These are phyloP conservation scores for Uria lomvia DNA, from an alignment of 2,113 vertebrate species.

Conservation along the genomic window DNA sequence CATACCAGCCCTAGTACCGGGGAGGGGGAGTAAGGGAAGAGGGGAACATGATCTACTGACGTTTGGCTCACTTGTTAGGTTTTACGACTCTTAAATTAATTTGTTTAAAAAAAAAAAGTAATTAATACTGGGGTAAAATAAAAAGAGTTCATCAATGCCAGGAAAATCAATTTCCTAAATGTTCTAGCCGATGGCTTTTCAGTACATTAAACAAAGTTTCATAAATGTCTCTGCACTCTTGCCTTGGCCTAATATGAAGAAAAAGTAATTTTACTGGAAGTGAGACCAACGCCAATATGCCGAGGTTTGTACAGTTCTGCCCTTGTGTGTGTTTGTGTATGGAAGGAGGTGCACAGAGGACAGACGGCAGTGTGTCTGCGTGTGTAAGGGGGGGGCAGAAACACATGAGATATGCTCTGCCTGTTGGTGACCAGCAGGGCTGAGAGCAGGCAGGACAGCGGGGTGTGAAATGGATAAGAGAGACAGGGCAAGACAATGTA, in stretches of 20 bases:
- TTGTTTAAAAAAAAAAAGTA: constrained; percentile 82
- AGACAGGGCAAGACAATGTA: neutral
- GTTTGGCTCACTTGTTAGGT: constrained; percentile 84
- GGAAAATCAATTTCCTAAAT: constrained; percentile 91
- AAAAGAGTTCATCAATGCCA: constrained; percentile 89
- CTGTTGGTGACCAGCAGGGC: neutral
- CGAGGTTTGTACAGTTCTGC: neutral
- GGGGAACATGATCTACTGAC: constrained; percentile 77
- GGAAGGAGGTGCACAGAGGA: neutral
- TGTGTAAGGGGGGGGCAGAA: neutral
- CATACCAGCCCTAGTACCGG: neutral
- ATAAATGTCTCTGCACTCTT: constrained; percentile 83
- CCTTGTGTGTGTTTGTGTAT: neutral
- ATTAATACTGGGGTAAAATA: constrained; percentile 88
- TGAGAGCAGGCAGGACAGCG: neutral
- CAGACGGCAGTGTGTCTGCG: neutral
- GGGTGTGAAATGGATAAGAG: neutral
- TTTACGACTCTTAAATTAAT: constrained; percentile 89
- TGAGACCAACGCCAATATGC: constrained; percentile 61
- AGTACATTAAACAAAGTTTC: constrained; percentile 93
- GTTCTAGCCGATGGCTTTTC: constrained; percentile 88
- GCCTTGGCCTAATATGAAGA: constrained; percentile 81
- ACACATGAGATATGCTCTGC: rapidly evolving
- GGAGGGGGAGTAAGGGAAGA: constrained; percentile 41
- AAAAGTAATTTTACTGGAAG: constrained; percentile 81